Conservation (phyloP, 2,888 invertebrate genomes). For the Polyploca ridens region DNA sequence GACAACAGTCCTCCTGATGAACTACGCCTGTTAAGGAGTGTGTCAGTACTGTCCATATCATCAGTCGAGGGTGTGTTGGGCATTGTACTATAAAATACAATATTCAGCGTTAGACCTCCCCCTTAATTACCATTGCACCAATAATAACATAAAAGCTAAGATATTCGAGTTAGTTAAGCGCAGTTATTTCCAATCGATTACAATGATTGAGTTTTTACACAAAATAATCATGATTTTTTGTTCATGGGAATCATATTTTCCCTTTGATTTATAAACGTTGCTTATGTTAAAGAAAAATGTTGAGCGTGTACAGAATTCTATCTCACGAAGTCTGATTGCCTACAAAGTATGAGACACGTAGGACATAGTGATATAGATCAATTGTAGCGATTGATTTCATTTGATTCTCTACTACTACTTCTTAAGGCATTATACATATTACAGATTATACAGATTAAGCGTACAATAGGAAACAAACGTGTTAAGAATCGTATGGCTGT, state of each 20-base stretch:
- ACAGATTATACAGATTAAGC: no score
- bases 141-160: conserved; percentile 5
- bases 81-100: conserved; percentile 80
- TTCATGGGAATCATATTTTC: not conserved
- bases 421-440: no score
- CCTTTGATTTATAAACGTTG: conserved; percentile 10
- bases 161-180: conserved; percentile 4
- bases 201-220: conserved; percentile 36
- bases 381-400: no score
- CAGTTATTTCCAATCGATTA: not conserved
- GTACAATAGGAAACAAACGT: no score
- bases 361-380: no score
- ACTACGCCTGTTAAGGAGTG: conserved; percentile 87
- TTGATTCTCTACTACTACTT: no score
- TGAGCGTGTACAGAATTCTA: no score
- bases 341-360: no score
- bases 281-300: not conserved
- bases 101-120: not conserved
- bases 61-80: conserved; percentile 90
- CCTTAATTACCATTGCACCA: not conserved
- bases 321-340: no score
- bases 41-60: conserved; percentile 83
- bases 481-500: no score
- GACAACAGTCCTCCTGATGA: conserved; percentile 93
- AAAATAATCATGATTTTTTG: conserved; percentile 20